Evolutionary conservation across 2,113 vertebrate genomes (phyloP).

Genomic region (Chlamydotis undulata): DNA sequence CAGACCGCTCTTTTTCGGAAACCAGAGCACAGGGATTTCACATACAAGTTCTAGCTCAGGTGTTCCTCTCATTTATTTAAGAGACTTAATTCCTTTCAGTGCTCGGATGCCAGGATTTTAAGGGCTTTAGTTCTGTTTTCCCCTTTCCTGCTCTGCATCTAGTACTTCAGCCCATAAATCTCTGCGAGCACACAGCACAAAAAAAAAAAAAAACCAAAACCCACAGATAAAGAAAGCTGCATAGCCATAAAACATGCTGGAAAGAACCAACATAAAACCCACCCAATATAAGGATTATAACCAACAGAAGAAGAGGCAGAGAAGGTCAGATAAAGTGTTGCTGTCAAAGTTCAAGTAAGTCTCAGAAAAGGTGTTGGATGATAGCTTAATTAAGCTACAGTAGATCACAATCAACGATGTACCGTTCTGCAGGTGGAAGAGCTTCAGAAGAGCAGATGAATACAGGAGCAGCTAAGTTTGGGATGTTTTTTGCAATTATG

Average conservation of each 20-base stretch:
- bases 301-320: background rate
- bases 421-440: background rate
- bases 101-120: background rate
- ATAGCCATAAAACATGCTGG: background rate
- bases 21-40: background rate
- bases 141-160: constrained; percentile 16
- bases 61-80: background rate
- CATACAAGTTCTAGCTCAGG: background rate
- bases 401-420: background rate
- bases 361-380: background rate
- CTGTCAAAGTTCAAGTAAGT: background rate
- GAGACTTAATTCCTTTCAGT: background rate
- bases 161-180: constrained; percentile 52
- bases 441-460: background rate
- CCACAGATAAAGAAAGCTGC: constrained; percentile 18
- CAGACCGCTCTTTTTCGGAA: background rate
- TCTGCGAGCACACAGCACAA: constrained; percentile 5
- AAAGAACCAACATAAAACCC: background rate
- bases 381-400: background rate
- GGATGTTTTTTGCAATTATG: background rate
- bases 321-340: background rate
- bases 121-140: constrained; percentile 27
- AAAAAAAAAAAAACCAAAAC: background rate
- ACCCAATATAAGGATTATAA: background rate
- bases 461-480: background rate